A percentile compares a stretch with the other conserved stretches of the same genome.
Evolutionary conservation across 1,140 invertebrate genomes (phyloP).

Genomic region (Hormaphis cornu): DNA sequence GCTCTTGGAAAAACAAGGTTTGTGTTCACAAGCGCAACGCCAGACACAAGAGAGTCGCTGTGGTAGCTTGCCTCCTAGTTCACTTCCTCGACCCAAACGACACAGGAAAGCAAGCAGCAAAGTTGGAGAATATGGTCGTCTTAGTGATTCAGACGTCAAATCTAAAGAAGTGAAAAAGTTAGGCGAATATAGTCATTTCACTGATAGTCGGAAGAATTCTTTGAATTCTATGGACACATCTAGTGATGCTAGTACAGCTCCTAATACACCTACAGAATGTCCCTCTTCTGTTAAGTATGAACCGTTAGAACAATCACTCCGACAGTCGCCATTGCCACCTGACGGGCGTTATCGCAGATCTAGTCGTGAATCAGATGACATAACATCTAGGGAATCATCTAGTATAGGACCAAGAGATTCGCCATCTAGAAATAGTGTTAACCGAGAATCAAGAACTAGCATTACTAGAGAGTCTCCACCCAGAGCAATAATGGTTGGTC

Average conservation of each 20-base stretch:
- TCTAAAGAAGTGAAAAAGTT: slow-evolving; percentile 33
- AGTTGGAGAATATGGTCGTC: slow-evolving; percentile 38
- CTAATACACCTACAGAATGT: slow-evolving; percentile 21
- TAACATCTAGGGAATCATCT: not conserved
- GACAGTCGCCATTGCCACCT: slow-evolving; percentile 6
- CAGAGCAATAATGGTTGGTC: slow-evolving; percentile 13
- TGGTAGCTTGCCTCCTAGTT: slow-evolving; percentile 54
- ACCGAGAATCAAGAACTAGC: slow-evolving; percentile 31
- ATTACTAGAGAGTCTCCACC: slow-evolving; percentile 34
- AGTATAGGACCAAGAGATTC: slow-evolving; percentile 26
- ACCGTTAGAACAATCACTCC: not conserved
- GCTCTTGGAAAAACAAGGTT: slow-evolving; percentile 63
- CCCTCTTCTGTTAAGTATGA: slow-evolving; percentile 18
- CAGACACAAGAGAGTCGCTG: slow-evolving; percentile 47
- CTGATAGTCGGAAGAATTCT: slow-evolving; percentile 34
- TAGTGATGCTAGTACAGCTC: slow-evolving; percentile 17
- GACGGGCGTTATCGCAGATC: slow-evolving; percentile 18
- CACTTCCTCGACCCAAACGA: slow-evolving; percentile 55
- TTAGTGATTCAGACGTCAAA: slow-evolving; percentile 37
- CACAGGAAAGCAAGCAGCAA: slow-evolving; percentile 43
- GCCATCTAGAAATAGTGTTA: slow-evolving; percentile 26
- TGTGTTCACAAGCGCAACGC: slow-evolving; percentile 62
- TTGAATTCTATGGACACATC: slow-evolving; percentile 23
- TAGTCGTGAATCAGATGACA: slow-evolving; percentile 8
- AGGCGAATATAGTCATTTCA: slow-evolving; percentile 33